Conservation (phyloP, 2,113 vertebrate species). For the Rhinolophus ferrumequinum region DNA sequence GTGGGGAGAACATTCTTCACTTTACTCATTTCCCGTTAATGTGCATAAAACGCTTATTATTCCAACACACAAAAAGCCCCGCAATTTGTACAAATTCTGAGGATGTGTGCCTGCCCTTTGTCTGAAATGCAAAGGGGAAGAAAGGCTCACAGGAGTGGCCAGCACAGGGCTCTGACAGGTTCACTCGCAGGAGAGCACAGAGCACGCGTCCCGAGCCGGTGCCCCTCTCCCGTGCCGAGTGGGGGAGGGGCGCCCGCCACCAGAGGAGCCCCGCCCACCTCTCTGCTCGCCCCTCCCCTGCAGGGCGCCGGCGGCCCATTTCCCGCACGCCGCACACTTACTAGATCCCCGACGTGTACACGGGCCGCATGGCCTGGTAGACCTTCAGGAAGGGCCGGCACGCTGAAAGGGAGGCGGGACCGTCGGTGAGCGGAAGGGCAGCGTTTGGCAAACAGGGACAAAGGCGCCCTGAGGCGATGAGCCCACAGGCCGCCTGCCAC, state of each 20-base stretch:
- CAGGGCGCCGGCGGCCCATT: no score
- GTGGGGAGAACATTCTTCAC: accelerated
- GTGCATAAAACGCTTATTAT: not conserved
- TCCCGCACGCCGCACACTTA: constrained; percentile 84
- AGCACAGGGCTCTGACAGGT: accelerated
- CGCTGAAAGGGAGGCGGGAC: constrained; percentile 82
- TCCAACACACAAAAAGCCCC: no score
- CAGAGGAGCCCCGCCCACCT: not conserved
- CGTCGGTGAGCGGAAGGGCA: no score
- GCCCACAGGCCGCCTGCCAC: accelerated
- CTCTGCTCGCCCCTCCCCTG: no score
- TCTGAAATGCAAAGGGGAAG: not conserved
- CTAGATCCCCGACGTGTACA: constrained; percentile 97
- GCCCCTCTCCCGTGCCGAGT: no score
- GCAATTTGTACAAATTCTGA: not conserved
- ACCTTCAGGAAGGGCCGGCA: constrained; percentile 95
- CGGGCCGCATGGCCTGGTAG: constrained; percentile 96
- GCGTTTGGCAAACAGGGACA: no score
- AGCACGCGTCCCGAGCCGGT: no score
- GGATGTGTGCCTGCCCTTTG: accelerated
- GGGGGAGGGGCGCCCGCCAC: not conserved
- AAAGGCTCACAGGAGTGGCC: accelerated
- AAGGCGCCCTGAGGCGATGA: accelerated
- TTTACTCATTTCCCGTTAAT: not conserved
- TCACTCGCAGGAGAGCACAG: no score